Base-by-base conservation (phyloP, 2,113 vertebrate genomes). In the Gallinago undulata region DNA sequence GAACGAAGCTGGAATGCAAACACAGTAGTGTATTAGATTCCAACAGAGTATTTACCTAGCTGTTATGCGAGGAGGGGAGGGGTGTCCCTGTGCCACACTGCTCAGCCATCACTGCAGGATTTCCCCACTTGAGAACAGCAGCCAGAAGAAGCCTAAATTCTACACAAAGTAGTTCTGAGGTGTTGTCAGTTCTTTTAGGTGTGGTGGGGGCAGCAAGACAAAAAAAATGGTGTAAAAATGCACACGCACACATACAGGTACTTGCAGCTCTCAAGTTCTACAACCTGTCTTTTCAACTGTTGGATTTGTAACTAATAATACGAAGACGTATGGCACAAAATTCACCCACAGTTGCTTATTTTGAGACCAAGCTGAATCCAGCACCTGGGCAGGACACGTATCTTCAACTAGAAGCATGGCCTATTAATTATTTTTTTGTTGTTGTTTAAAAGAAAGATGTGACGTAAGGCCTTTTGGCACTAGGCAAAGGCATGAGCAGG, bases 381-480 rank as follows among this genome's bases (percentile, higher is more conserved):
- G 78, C 94, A 96, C 66, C 74, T 87, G 87, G 75, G 70, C 85
- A 86, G 67, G 51, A 94, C 47, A 72, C 8, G 5, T 5, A 59
- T 51, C 72, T 90, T 93, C 70, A 86, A 18, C 66, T n/a, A 69
- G 75, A 81, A 86, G 87, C 43, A 56, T 0, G 3, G 31, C 86
- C 86, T 79, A 67, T 75, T 47, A 31, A 55, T 47, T 28, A 72
- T 37, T 76, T 76, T 37, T 93, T 62, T 96, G 95, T 37, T 94
- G 57, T 96, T 96, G 80, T 84, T 84, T 93, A 28, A 63, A 84
- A 84, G 45, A 93, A 53, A 78, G 81, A 86, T 89, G 60, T 84
- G 84, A 90, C 59, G 7, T 72, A 80, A 97, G 97, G 96, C 98
- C 98, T 93, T 98, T 98, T 98, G 98, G 98, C 98, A 98, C 97